Base-by-base conservation (phyloP, 2,888 invertebrate genomes). In the Candidula unifasciata region DNA sequence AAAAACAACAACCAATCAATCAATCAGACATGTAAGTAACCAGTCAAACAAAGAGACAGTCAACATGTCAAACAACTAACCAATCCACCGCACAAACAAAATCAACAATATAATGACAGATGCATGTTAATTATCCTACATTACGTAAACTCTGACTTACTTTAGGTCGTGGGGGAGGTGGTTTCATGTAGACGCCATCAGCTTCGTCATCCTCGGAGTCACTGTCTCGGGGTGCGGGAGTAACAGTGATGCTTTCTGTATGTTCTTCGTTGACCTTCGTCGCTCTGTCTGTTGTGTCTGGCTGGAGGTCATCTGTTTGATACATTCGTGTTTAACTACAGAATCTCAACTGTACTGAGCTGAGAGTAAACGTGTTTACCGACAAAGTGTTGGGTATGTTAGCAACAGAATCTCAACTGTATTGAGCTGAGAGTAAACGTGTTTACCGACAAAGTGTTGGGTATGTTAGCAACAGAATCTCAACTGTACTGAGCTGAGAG, bases 161-260 rank as follows among this genome's bases (percentile, higher is more conserved):
- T 27, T 33, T 74, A 27, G 44, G 74, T 18, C n/a, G 16, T 10
- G 80, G 80, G n/a, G 69, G 80, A 35, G 69, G 82, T 82, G 82
- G 82, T 74, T 21, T 33, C 18, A 33, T 8, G 64, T 82, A 82
- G 30, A 82, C 2, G 27, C 54, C 82, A 30, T 73, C 74, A 44
- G 30, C 74, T 27, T 82, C 74, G 57, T 71, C 57, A 73, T 82
- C 82, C 13, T 73, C 81, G 0, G 44, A 27, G 21, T 82, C 74
- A 60, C 13, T 30, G 0, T 8, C 30, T 27, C n/a, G 64, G 64
- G 16, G 30, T 74, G 69, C 13, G 35, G 35, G 18, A n/a, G 73
- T 3, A 5, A 54, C 30, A 18, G 16, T 54, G 21, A 30, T 54
- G 27, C 74, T 30, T 3, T 74, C 54, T 5, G 30, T 30, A 54